Percentiles rank a stretch among this genome's conserved stretches.
Conservation (phyloP, 2,888 invertebrate species). For the Phrixothrix hirtus region DNA sequence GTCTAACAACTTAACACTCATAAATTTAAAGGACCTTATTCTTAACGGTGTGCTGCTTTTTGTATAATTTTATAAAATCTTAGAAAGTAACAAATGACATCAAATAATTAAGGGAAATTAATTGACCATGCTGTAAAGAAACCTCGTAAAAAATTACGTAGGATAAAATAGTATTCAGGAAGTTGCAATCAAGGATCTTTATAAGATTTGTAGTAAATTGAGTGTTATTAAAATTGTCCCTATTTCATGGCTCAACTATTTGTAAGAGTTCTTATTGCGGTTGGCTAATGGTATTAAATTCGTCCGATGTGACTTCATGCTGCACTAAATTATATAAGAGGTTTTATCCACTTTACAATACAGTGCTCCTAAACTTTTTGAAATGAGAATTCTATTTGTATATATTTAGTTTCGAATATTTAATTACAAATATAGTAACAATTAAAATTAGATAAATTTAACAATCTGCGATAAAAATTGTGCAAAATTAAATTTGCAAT, state of each 20-base stretch:
- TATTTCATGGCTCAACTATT: conserved; percentile 28
- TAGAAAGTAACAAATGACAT: conserved; percentile 3
- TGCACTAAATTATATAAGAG: conserved; percentile 30
- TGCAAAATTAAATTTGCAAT: no score
- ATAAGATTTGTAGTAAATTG: conserved; percentile 17
- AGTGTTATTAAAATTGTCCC: conserved; percentile 22
- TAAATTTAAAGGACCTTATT: conserved; percentile 14
- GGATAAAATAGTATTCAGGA: background rate
- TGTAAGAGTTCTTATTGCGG: conserved; percentile 24
- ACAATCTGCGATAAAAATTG: no score
- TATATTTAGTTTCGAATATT: no score
- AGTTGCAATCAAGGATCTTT: background rate
- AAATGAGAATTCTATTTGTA: no score
- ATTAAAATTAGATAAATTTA: no score
- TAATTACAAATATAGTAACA: no score
- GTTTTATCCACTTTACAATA: conserved; percentile 21
- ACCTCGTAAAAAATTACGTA: no score
- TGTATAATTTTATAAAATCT: conserved; percentile 20
- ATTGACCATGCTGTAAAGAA: no score
- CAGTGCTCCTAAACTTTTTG: conserved; percentile 17
- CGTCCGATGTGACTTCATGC: conserved; percentile 30
- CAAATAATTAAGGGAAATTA: background rate
- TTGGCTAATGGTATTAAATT: conserved; percentile 32
- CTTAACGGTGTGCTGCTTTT: conserved; percentile 12
- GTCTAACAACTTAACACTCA: conserved; percentile 18